These are phyloP conservation scores for Drosophila sucinea DNA, from an alignment of 1,140 invertebrate species.

Conservation along the genomic window DNA sequence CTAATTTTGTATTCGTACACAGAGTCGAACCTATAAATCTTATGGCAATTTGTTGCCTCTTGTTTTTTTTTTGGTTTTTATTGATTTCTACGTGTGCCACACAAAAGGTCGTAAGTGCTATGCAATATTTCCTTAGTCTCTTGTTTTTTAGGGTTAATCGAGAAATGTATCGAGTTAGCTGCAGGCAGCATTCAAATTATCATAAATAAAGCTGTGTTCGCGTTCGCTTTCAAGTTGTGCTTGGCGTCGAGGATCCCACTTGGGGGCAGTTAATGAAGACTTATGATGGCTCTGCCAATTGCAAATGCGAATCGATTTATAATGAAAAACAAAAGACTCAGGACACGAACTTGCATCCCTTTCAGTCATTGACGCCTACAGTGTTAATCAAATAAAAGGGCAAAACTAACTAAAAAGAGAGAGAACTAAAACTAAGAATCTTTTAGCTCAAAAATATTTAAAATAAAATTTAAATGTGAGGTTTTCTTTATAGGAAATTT, in stretches of 20 bases:
- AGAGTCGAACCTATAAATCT: slow-evolving; percentile 69
- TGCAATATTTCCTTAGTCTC: slow-evolving; percentile 4
- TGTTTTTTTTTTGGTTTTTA: slow-evolving; percentile 59
- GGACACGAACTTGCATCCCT: slow-evolving; percentile 19
- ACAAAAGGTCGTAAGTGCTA: slow-evolving; percentile 36
- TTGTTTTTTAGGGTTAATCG: slow-evolving; percentile 19
- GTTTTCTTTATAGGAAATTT: too few species aligned
- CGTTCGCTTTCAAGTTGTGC: background rate
- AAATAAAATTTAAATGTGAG: too few species aligned
- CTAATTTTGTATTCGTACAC: slow-evolving; percentile 62
- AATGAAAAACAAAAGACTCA: slow-evolving; percentile 47
- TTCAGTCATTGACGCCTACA: slow-evolving; percentile 2
- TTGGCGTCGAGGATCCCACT: background rate
- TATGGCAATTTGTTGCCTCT: slow-evolving; percentile 28
- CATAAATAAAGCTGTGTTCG: slow-evolving; percentile 10
- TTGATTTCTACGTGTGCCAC: slow-evolving; percentile 58
- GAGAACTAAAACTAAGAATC: too few species aligned
- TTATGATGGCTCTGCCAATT: slow-evolving; percentile 7
- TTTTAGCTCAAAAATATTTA: too few species aligned
- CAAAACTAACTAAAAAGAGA: too few species aligned
- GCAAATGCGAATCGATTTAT: slow-evolving; percentile 3
- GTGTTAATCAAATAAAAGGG: background rate
- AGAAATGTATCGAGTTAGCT: slow-evolving; percentile 5
- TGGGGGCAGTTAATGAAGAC: slow-evolving; percentile 31
- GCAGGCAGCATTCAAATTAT: slow-evolving; percentile 25